phyloP scores from a whole-genome alignment of 1,140 invertebrate species.

The Nomia melanderi region DNA sequence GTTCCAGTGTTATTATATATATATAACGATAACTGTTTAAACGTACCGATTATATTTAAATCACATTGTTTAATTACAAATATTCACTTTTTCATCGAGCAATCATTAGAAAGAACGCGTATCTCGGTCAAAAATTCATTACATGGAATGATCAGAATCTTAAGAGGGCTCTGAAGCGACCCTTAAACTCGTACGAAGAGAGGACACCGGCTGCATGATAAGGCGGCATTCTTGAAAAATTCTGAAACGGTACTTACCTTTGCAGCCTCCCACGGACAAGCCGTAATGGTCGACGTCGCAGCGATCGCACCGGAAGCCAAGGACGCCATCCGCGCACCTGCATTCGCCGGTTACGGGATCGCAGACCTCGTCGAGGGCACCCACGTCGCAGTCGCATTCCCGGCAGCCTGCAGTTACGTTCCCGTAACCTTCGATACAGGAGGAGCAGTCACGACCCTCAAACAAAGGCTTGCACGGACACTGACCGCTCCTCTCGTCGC shows the following conservation, averaged over 20 bases:
- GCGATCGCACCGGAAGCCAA: conserved; percentile 88
- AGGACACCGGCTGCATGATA: neutral
- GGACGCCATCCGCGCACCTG: conserved; percentile 85
- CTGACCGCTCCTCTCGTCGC: conserved; percentile 88
- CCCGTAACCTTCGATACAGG: conserved; percentile 81
- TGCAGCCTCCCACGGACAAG: conserved; percentile 87
- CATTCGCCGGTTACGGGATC: conserved; percentile 87
- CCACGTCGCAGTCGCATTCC: conserved; percentile 87
- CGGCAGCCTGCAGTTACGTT: conserved; percentile 87
- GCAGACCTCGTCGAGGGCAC: conserved; percentile 90
- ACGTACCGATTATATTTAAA: no score
- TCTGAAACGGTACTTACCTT: conserved; percentile 82
- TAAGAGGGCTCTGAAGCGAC: neutral
- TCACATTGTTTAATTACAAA: no score
- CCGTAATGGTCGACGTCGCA: conserved; percentile 90
- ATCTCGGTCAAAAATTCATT: neutral
- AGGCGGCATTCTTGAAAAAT: neutral
- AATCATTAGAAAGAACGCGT: neutral
- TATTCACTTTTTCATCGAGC: no score
- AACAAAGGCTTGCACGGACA: conserved; percentile 85
- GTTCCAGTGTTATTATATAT: no score
- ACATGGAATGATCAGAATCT: neutral
- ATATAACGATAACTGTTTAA: no score
- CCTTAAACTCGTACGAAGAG: neutral
- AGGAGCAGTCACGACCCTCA: conserved; percentile 75